Percentiles rank a stretch among this genome's conserved stretches.
Conservation (phyloP, 2,888 invertebrate genomes). For the Synergus umbraculus region DNA sequence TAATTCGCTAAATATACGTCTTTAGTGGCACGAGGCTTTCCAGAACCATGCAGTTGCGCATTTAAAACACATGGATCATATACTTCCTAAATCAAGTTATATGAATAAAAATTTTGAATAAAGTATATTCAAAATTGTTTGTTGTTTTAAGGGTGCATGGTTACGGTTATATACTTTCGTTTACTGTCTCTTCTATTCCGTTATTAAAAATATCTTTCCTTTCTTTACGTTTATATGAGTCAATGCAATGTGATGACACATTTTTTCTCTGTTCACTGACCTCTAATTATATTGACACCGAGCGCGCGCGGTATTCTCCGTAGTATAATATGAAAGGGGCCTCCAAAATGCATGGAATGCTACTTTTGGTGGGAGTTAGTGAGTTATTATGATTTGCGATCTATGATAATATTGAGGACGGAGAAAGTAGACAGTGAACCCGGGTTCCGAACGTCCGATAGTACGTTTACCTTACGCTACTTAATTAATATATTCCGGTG, state of each 20-base stretch:
- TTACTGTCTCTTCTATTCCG: neutral
- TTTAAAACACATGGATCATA: neutral
- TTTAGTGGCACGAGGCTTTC: neutral
- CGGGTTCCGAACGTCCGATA: constrained; percentile 13
- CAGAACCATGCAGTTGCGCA: neutral
- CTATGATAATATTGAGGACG: constrained; percentile 34
- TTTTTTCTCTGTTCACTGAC: constrained; percentile 32
- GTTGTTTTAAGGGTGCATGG: neutral
- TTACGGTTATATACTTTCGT: neutral
- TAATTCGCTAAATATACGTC: constrained; percentile 17
- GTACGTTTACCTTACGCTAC: constrained; percentile 4
- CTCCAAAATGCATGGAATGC: constrained; percentile 24
- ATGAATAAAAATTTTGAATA: neutral
- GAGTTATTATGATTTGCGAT: constrained; percentile 28
- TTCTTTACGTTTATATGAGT: neutral
- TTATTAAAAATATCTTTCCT: neutral
- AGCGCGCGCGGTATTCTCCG: constrained; percentile 7
- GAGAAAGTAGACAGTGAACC: constrained; percentile 36
- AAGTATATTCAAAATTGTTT: neutral
- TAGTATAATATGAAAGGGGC: neutral
- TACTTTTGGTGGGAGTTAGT: constrained; percentile 26
- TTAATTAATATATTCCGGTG: constrained; percentile 18
- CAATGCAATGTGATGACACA: neutral
- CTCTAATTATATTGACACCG: constrained; percentile 36
- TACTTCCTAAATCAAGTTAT: constrained; percentile 8